Evolutionary conservation across 2,888 invertebrate species (phyloP).

Genomic region (Tenthredo notha): DNA sequence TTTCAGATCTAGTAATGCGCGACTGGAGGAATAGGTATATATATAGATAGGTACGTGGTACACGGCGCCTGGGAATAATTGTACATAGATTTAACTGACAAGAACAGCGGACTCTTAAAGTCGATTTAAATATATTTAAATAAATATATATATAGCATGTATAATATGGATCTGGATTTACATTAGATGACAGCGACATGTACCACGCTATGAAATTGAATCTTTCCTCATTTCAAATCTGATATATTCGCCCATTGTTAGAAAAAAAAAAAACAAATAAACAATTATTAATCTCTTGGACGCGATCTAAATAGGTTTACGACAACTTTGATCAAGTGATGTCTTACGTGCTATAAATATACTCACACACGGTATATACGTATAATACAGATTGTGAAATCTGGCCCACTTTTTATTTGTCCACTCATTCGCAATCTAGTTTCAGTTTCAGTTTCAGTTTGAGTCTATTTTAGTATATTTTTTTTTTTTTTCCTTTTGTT

Average conservation of each 20-base stretch:
- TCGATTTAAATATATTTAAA: constrained; percentile 22
- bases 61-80: background rate
- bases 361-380: background rate
- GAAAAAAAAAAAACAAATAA: background rate
- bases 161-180: background rate
- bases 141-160: background rate
- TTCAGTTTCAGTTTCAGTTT: constrained; percentile 4
- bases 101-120: background rate
- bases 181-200: background rate
- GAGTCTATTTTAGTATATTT: background rate
- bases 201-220: background rate
- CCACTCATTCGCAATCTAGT: constrained; percentile 14
- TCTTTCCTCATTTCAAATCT: background rate
- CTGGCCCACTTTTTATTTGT: background rate
- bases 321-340: background rate
- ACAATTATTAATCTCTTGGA: background rate
- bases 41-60: background rate
- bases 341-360: background rate
- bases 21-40: background rate
- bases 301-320: background rate
- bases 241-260: background rate
- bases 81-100: constrained; percentile 10
- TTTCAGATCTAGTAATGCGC: background rate
- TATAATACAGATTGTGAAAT: constrained; percentile 26
- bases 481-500: background rate